Base-by-base conservation (phyloP, 2,888 invertebrate genomes). In the Drosophila demipolita region DNA sequence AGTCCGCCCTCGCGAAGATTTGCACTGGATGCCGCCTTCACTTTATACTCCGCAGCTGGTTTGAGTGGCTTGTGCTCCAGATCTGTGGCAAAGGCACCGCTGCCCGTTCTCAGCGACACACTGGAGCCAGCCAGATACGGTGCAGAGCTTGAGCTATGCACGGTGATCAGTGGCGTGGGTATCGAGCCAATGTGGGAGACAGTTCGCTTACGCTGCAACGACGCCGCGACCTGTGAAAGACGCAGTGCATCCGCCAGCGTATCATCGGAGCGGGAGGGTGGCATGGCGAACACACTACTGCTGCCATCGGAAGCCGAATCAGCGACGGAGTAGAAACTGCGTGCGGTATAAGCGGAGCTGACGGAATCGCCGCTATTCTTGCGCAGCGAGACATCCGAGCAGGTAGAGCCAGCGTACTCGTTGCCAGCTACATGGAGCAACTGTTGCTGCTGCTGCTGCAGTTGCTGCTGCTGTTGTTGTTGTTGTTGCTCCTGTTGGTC, bases 201-300 rank as follows among this genome's bases (percentile, higher is more conserved):
- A 95, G 96, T 63, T 94, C 94, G 87, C 94, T 96, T 89, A 26
- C 91, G 87, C 52, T 90, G 90, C 0, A 95, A 94, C 68, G 93
- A 94, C 76, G 95, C 95, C 4, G 95, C 95, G 5, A 94, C 94
- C 73, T 95, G 94, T 60, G 92, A 93, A 50, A 94, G 94, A 55
- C 95, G 95, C 64, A 82, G 82, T 59, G 77, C 88, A 82, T 76
- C 93, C 80, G 90, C 94, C 8, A 97, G 92, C 0, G 96, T 96
- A 86, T 97, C 97, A 90, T 97, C 97, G 74, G 97, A 97, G 57
- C 96, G 94, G 0, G 97, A 97, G 0, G 97, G 96, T 6, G 96
- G 96, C 58, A 97, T 92, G 38, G 96, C 94, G 29, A 93, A 91
- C 8, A 90, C 79, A 38, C 70, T 80, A 65, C 73, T 84, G 23